Conservation (phyloP, 2,797 vertebrate genomes). For the Limosa lapponica region DNA sequence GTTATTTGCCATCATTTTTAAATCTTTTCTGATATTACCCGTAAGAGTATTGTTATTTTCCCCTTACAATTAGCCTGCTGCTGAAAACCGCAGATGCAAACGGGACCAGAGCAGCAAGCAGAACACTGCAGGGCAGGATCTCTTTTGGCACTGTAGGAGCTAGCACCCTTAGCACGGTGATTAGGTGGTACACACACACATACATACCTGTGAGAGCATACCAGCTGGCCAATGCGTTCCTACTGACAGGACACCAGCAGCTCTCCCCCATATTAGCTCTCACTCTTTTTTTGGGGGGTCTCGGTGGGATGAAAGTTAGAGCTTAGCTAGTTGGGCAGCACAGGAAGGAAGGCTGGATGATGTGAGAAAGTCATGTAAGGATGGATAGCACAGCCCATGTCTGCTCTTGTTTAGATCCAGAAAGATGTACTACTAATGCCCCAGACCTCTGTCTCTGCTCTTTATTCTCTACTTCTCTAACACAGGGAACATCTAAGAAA, state of each 20-base stretch:
- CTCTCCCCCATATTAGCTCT: background rate
- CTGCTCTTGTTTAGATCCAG: background rate
- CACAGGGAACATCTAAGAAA: background rate
- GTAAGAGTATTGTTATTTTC: background rate
- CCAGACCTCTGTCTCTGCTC: background rate
- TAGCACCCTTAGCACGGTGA: background rate
- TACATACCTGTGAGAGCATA: rapidly evolving
- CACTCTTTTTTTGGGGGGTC: background rate
- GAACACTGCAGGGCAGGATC: background rate
- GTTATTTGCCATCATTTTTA: background rate
- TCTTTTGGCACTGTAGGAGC: background rate
- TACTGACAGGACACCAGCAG: background rate
- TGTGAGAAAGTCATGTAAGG: background rate
- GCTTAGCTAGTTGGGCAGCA: background rate
- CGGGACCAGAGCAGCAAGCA: rapidly evolving
- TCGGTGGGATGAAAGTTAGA: background rate
- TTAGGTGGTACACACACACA: rapidly evolving
- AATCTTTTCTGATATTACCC: background rate
- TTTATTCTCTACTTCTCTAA: background rate
- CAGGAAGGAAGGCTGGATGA: background rate
- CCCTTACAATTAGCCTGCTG: background rate
- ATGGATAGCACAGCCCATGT: background rate
- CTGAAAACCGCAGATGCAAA: background rate
- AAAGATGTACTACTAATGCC: background rate
- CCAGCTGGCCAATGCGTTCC: background rate